Percentiles rank a stretch among this genome's conserved stretches.
These are phyloP conservation scores for Heliconius hortense DNA, from an alignment of 2,888 invertebrate species.

Conservation along the genomic window DNA sequence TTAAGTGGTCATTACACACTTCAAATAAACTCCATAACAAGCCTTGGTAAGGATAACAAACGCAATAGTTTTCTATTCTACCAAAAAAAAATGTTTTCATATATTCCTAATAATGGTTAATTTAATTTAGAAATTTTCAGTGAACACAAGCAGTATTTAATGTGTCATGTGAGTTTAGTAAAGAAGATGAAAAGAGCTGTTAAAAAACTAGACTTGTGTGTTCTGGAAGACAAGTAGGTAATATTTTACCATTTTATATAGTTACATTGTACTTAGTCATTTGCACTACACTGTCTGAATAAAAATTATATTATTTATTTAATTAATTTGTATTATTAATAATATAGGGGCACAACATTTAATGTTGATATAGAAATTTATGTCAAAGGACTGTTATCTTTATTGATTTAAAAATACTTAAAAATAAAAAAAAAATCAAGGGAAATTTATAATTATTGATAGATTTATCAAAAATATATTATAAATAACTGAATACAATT, in stretches of 20 bases:
- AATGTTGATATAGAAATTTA: too few species aligned
- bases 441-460: not conserved
- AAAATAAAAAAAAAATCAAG: not conserved
- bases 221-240: slow-evolving; percentile 7
- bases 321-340: too few species aligned
- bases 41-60: not conserved
- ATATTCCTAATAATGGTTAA: not conserved
- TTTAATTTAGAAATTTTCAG: not conserved
- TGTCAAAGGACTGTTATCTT: too few species aligned
- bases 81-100: not conserved
- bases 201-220: not conserved
- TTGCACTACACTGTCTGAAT: not conserved
- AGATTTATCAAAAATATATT: not conserved
- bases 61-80: not conserved
- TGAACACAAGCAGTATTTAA: not conserved
- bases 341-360: too few species aligned
- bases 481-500: not conserved
- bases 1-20: not conserved
- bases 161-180: not conserved
- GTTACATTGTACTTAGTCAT: not conserved
- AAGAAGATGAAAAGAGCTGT: not conserved
- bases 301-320: too few species aligned
- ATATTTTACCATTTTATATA: not conserved
- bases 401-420: too few species aligned
- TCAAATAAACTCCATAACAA: slow-evolving; percentile 4